Evolutionary conservation across 2,888 invertebrate genomes (phyloP).

Genomic region (Cryptus armator): DNA sequence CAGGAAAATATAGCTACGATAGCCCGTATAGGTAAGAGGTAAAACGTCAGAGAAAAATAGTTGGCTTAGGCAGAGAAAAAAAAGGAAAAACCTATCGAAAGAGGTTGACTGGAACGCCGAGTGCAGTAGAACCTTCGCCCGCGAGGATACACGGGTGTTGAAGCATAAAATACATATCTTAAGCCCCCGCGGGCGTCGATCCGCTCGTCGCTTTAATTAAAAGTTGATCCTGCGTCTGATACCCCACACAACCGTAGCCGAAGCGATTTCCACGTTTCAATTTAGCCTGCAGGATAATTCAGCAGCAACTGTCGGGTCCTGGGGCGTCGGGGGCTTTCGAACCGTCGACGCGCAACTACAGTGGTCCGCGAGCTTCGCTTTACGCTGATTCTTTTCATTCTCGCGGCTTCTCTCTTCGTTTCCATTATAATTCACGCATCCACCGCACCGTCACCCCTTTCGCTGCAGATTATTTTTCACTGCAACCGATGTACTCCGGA

Average conservation of each 20-base stretch:
- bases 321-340: slow-evolving; percentile 26
- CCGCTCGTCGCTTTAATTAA: slow-evolving; percentile 80
- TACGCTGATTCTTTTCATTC: slow-evolving; percentile 55
- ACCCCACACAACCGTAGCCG: slow-evolving; percentile 61
- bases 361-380: slow-evolving; percentile 11
- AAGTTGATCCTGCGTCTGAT: slow-evolving; percentile 81
- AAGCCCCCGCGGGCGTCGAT: slow-evolving; percentile 75
- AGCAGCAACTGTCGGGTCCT: slow-evolving; percentile 65
- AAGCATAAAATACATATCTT: slow-evolving; percentile 83
- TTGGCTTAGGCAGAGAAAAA: neutral
- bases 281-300: slow-evolving; percentile 76
- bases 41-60: slow-evolving; percentile 53
- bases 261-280: slow-evolving; percentile 77
- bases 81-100: slow-evolving; percentile 20
- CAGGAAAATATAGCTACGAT: neutral
- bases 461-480: slow-evolving; percentile 43
- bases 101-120: slow-evolving; percentile 33
- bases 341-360: slow-evolving; percentile 11
- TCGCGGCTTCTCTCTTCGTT: slow-evolving; percentile 9
- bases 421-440: slow-evolving; percentile 36
- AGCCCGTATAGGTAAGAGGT: slow-evolving; percentile 41
- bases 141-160: slow-evolving; percentile 72
- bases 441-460: neutral
- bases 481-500: neutral
- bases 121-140: neutral